Evolutionary conservation across 2,888 invertebrate species (phyloP).

Genomic region (Epiblema foenella): DNA sequence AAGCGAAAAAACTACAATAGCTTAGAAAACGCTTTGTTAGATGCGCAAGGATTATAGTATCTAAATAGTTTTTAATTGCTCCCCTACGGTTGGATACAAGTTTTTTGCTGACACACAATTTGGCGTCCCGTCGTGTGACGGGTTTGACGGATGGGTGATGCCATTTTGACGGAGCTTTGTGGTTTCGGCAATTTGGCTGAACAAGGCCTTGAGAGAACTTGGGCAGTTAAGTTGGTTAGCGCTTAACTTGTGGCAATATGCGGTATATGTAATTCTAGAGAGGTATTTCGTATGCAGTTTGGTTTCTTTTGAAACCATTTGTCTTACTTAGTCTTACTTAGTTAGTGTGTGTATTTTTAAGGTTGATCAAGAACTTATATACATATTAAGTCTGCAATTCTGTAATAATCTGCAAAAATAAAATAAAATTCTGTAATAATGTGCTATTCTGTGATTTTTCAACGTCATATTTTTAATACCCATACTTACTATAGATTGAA

Average conservation of each 20-base stretch:
- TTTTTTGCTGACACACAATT: slow-evolving; percentile 53
- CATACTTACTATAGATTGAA: too few relatives aligned
- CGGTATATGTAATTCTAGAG: slow-evolving; percentile 1
- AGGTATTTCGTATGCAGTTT: background rate
- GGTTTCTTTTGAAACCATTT: background rate
- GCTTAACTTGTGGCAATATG: slow-evolving; percentile 7
- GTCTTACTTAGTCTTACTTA: too few relatives aligned
- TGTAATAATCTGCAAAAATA: too few relatives aligned
- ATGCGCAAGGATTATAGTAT: slow-evolving; percentile 63
- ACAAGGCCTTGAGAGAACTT: background rate
- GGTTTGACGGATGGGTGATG: slow-evolving; percentile 55
- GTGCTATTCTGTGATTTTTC: too few relatives aligned
- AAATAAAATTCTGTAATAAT: too few relatives aligned
- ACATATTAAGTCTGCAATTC: too few relatives aligned
- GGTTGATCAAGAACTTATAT: too few relatives aligned
- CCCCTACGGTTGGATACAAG: slow-evolving; percentile 55
- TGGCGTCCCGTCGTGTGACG: slow-evolving; percentile 53
- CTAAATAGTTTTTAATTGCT: slow-evolving; percentile 76
- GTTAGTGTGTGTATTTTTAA: too few relatives aligned
- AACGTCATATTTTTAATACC: too few relatives aligned
- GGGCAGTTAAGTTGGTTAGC: slow-evolving; percentile 19
- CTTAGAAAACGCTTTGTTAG: slow-evolving; percentile 38
- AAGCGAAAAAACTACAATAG: slow-evolving; percentile 47
- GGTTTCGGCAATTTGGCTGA: slow-evolving; percentile 36
- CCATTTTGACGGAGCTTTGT: slow-evolving; percentile 53